Conservation (phyloP, 2,113 vertebrate species). For the Labeo catla region DNA sequence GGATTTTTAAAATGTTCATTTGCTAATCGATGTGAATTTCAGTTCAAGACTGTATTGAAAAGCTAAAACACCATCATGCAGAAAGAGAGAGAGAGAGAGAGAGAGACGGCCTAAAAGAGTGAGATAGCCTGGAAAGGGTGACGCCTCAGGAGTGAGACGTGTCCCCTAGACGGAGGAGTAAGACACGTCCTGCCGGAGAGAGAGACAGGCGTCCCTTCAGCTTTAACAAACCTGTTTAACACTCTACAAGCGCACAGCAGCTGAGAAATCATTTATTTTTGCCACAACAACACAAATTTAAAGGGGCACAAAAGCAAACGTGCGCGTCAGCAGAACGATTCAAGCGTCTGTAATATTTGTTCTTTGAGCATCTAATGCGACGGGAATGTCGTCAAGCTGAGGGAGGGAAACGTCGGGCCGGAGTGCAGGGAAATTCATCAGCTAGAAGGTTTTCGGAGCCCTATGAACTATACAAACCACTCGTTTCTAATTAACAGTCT, state of each 20-base stretch:
- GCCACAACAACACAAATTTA: constrained; percentile 34
- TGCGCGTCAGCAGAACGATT: constrained; percentile 22
- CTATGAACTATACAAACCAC: constrained; percentile 36
- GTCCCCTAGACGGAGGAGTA: too few relatives aligned
- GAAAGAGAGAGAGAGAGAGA: constrained; percentile 12
- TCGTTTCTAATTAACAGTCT: constrained; percentile 54
- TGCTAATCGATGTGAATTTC: constrained; percentile 43
- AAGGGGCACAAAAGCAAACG: constrained; percentile 35
- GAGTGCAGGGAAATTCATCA: constrained; percentile 13
- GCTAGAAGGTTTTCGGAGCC: not conserved
- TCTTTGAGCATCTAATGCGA: constrained; percentile 32
- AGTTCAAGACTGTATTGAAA: constrained; percentile 62
- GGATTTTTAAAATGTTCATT: constrained; percentile 59
- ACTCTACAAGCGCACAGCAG: constrained; percentile 23
- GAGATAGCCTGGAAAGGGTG: not conserved
- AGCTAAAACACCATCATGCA: constrained; percentile 68
- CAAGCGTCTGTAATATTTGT: constrained; percentile 35
- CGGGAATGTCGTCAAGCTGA: constrained; percentile 25
- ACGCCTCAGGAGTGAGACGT: too few relatives aligned
- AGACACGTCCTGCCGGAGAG: not conserved
- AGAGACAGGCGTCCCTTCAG: not conserved
- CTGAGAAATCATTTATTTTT: constrained; percentile 9
- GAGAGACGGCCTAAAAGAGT: not conserved
- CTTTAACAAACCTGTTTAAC: constrained; percentile 46
- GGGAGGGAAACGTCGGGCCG: not conserved